These are phyloP conservation scores for Melanostoma mellinum DNA, from an alignment of 2,888 invertebrate species.

Conservation along the genomic window DNA sequence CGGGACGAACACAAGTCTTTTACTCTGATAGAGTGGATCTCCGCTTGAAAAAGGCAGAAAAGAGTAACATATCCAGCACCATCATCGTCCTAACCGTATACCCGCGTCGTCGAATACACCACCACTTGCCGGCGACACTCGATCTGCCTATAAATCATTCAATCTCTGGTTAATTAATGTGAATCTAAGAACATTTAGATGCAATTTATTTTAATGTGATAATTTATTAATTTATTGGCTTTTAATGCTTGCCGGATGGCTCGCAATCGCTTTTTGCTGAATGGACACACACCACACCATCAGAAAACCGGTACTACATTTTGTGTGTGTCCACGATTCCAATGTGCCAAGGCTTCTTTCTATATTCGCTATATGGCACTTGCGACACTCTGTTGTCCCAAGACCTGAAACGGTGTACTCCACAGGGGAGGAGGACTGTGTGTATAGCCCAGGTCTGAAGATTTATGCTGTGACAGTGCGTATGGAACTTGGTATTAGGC, in stretches of 20 bases:
- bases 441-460: conserved; percentile 16
- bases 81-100: background rate
- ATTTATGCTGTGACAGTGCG: conserved; percentile 71
- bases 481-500: conserved; percentile 68
- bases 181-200: conserved; percentile 82
- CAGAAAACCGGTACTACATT: conserved; percentile 53
- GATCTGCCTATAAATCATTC: conserved; percentile 82
- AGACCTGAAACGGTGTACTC: too few species aligned
- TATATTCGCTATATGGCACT: background rate
- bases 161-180: conserved; percentile 82
- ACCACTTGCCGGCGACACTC: conserved; percentile 76
- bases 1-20: conserved; percentile 22
- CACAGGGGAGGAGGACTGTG: conserved; percentile 1
- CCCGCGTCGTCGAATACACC: conserved; percentile 15
- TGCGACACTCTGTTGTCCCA: too few species aligned
- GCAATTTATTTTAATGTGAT: conserved; percentile 82
- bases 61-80: background rate
- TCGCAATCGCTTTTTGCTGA: conserved; percentile 36
- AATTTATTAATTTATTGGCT: conserved; percentile 82
- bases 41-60: too few species aligned
- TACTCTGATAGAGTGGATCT: background rate
- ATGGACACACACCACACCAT: conserved; percentile 25
- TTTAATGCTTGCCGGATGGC: conserved; percentile 77
- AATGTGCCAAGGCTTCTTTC: conserved; percentile 10
- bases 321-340: conserved; percentile 54